phyloP scores from a whole-genome alignment of 2,797 vertebrate genomes.

The Mionectes olivaceus region DNA sequence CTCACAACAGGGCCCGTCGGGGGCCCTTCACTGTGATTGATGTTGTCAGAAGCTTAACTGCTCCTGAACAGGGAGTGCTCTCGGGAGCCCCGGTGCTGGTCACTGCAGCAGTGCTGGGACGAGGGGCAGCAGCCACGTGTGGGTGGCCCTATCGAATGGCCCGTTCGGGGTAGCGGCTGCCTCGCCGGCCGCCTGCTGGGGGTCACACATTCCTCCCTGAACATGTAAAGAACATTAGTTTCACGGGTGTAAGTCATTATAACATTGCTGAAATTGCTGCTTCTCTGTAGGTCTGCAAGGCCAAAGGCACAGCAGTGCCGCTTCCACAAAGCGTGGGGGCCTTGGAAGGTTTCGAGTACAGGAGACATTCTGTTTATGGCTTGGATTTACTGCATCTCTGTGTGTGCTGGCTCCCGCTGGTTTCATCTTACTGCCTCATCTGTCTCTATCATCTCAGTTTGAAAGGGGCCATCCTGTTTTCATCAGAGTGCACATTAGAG shows the following conservation, averaged over 20 bases:
- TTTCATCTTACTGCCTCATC: background rate
- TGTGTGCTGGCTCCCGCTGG: background rate
- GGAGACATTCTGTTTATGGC: constrained; percentile 48
- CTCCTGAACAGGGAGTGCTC: constrained; percentile 19
- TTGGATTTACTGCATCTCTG: constrained; percentile 24
- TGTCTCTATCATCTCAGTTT: background rate
- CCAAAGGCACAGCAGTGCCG: background rate
- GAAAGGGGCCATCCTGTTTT: constrained; percentile 36
- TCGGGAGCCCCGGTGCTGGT: background rate
- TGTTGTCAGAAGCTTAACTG: constrained; percentile 48
- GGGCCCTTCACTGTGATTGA: background rate
- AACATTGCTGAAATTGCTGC: background rate
- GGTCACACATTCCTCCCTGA: background rate
- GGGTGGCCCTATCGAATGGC: background rate
- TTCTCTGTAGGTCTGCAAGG: background rate
- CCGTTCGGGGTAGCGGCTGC: background rate
- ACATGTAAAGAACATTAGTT: background rate
- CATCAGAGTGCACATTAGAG: background rate
- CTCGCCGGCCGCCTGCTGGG: accelerated
- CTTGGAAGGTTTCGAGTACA: background rate
- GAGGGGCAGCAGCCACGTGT: background rate
- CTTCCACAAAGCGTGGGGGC: background rate
- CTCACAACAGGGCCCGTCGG: background rate
- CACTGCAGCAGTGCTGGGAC: background rate
- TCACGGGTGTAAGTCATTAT: accelerated